These are phyloP conservation scores for Halichoeres trimaculatus DNA, from an alignment of 2,113 vertebrate genomes.

Conservation along the genomic window DNA sequence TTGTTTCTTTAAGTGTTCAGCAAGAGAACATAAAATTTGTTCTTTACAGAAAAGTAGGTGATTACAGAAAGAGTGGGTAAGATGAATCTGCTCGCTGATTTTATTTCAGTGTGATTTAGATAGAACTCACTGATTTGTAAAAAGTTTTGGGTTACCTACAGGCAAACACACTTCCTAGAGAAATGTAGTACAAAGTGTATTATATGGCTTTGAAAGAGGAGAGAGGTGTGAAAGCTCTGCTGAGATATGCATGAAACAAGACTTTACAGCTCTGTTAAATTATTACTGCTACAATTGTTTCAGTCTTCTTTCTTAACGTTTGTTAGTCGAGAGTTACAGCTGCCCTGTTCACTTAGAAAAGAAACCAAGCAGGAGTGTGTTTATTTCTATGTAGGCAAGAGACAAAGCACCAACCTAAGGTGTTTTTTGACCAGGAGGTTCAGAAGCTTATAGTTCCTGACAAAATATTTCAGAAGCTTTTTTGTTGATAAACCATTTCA, in stretches of 20 bases:
- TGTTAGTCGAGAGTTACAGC: neutral
- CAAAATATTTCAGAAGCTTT: too few species aligned
- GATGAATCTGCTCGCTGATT: neutral
- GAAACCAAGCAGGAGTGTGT: too few species aligned
- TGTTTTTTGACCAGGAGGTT: too few species aligned
- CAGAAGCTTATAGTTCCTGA: too few species aligned
- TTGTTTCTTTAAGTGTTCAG: neutral
- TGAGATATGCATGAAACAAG: neutral
- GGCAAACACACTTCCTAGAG: neutral
- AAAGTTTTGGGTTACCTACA: neutral
- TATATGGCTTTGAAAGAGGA: neutral
- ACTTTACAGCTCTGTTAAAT: neutral
- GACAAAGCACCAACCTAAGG: too few species aligned
- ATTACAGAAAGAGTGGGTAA: neutral
- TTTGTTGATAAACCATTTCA: too few species aligned
- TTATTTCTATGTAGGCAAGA: too few species aligned
- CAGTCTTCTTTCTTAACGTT: neutral
- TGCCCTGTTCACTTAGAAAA: too few species aligned
- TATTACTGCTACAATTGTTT: neutral
- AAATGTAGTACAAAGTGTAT: neutral
- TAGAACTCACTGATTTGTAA: neutral
- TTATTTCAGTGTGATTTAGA: neutral
- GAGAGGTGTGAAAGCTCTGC: neutral
- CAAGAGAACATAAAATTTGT: neutral
- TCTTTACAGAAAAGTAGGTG: neutral